These are phyloP conservation scores for Nasalis larvatus DNA, from an alignment of 2,113 vertebrate genomes.

Conservation along the genomic window DNA sequence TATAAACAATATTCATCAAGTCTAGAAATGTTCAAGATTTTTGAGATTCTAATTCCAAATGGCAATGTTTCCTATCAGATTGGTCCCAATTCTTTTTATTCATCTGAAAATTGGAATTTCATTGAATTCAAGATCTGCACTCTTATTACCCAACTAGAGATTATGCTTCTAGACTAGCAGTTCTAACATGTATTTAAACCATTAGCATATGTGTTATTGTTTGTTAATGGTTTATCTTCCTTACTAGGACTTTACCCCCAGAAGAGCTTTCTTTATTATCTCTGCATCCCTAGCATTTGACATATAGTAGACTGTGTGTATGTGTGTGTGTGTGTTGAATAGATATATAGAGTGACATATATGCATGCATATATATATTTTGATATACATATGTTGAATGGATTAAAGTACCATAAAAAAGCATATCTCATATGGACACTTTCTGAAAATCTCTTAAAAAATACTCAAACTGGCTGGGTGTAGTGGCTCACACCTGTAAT, in stretches of 20 bases:
- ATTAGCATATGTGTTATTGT: background rate
- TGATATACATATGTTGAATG: background rate
- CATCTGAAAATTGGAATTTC: constrained; percentile 19
- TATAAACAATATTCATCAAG: constrained; percentile 1
- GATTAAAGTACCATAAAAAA: background rate
- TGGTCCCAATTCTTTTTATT: background rate
- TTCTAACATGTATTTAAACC: background rate
- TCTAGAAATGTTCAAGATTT: constrained; percentile 8
- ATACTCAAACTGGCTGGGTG: background rate
- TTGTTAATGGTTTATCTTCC: background rate
- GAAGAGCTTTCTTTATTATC: background rate
- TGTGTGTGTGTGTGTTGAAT: background rate
- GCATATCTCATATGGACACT: background rate
- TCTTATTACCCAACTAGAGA: background rate
- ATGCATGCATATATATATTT: background rate
- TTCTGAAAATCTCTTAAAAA: background rate
- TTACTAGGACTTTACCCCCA: background rate
- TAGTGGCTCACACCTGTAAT: background rate
- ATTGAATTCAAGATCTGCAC: background rate
- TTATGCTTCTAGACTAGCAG: background rate
- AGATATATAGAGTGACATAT: background rate
- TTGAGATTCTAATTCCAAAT: background rate
- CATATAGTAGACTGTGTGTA: background rate
- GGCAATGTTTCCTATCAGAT: background rate
- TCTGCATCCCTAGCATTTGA: background rate